Base-by-base conservation (phyloP, 2,113 vertebrate genomes). In the Hyla sarda region DNA sequence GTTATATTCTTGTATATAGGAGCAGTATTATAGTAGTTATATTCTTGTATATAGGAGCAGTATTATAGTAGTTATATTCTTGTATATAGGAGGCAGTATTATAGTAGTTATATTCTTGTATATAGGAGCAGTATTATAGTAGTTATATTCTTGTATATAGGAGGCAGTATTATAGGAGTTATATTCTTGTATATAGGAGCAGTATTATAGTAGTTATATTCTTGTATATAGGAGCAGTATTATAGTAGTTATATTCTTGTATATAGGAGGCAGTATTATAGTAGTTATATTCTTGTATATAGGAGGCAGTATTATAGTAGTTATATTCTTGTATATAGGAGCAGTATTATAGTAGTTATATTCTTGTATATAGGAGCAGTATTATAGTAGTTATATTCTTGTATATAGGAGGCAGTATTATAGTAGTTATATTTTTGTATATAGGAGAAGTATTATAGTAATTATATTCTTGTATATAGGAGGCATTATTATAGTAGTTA, bases 131-230 rank as follows among this genome's bases (percentile, higher is more conserved):
- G n/a, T 62, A 62, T 62, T 62, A 62, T 62, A 62, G 58, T 62
- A 62, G 58, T 62, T 62, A 62, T 62, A 62, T 62, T 62, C 58
- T 62, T 62, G n/a, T 62, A 25, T 11, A 62, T 62, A 62, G 58
- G n/a, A 2, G 5, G 56, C 58, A 62, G 58, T 62, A 62, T 62
- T 62, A 62, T 62, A 62, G 58, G 25, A 62, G 58, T 62, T 62
- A 62, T 62, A 62, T 62, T 62, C 58, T 62, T 62, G 58, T 62
- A 62, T 11, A 62, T 62, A 62, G n/a, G n/a, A 13, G 58, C 58
- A 62, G 58, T 62, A 62, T 62, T 62, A 62, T 62, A 62, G 58
- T 62, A 62, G 58, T 62, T 62, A 62, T 62, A 62, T 62, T 62
- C 58, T 62, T 62, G 58, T 62, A 62, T 5, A 62, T 62, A 62